Base-by-base conservation (phyloP, 2,888 invertebrate genomes). In the Dioctria linearis region DNA sequence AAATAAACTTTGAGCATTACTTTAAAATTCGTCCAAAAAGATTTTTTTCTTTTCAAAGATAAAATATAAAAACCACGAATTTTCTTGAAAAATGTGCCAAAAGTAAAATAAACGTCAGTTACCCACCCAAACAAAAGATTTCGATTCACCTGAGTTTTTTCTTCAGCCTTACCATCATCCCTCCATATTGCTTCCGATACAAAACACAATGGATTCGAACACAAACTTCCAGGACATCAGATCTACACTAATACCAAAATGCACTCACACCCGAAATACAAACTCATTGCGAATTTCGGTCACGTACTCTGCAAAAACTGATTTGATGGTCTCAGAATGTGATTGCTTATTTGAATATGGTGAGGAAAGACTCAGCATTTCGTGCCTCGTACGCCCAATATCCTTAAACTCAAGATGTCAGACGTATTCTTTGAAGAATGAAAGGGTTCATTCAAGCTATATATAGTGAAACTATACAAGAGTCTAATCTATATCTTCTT, bases 261-360 rank as follows among this genome's bases (percentile, higher is more conserved):
- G n/a, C 51, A 49, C 51, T 11, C 51, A 8, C n/a, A 51, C 51
- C 51, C n/a, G 8, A 8, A 46, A 46, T 46, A 46, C 49, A 1
- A 46, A 46, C 9, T 5, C 49, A 46, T 46, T 46, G 49, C 9
- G 46, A 43, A 75, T 75, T 57, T 59, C 37, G 43, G 59, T 75
- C 75, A 75, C 75, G 75, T 75, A 42, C 9, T 13, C 39, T 59
- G 59, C 42, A 61, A 75, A 75, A 78, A 78, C 78, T 78, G 78
- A 78, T 78, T 78, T 78, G 78, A 78, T 78, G 78, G 78, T 43
- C 49, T 63, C 78, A 49, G 63, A 78, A 78, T 78, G 51, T 49
- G 78, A 78, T 78, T 78, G 51, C 78, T 63, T 63, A 78, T 78
- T 78, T 78, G 78, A 78, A 78, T 78, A 78, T 78, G 43, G 78